Percentiles rank a stretch among this genome's conserved stretches.
phyloP scores from a whole-genome alignment of 2,113 vertebrate genomes.

The Loxodonta africana region DNA sequence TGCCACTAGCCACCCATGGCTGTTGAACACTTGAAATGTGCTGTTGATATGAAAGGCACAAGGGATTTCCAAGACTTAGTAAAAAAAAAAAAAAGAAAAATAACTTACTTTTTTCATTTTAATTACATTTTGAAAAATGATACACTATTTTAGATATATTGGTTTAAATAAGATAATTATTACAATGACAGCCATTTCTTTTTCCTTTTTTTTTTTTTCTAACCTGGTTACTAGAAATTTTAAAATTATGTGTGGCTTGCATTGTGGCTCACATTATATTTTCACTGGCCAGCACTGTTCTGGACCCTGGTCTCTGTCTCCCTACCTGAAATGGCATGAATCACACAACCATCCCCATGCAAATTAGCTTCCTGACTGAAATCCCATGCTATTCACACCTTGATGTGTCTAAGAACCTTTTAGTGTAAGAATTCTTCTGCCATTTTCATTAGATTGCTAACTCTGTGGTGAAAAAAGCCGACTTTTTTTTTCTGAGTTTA shows the following conservation, averaged over 20 bases:
- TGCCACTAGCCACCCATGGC: not conserved
- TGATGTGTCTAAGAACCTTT: not conserved
- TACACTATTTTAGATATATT: slow-evolving; percentile 15
- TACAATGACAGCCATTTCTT: slow-evolving; percentile 45
- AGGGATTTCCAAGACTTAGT: slow-evolving; percentile 34
- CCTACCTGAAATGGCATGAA: not conserved
- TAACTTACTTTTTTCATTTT: not conserved
- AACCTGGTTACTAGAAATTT: slow-evolving; percentile 44
- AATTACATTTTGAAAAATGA: slow-evolving; percentile 35
- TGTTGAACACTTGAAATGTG: not conserved
- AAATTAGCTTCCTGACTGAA: not conserved
- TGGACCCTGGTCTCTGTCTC: not conserved
- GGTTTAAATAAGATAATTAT: slow-evolving; percentile 16
- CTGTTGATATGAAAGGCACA: not conserved
- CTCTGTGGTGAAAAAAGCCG: not conserved
- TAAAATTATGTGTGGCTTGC: slow-evolving; percentile 11
- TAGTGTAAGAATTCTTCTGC: not conserved
- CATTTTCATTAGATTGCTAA: not conserved
- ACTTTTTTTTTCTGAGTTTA: not conserved
- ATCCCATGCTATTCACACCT: not conserved
- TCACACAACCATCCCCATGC: not conserved
- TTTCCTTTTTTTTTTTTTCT: slow-evolving; percentile 56
- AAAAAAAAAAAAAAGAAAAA: slow-evolving; percentile 65
- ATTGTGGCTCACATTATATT: not conserved
- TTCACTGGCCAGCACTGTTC: not conserved